These are phyloP conservation scores for Melanotaenia trifasciata DNA, from an alignment of 2,797 vertebrate species.

Conservation along the genomic window DNA sequence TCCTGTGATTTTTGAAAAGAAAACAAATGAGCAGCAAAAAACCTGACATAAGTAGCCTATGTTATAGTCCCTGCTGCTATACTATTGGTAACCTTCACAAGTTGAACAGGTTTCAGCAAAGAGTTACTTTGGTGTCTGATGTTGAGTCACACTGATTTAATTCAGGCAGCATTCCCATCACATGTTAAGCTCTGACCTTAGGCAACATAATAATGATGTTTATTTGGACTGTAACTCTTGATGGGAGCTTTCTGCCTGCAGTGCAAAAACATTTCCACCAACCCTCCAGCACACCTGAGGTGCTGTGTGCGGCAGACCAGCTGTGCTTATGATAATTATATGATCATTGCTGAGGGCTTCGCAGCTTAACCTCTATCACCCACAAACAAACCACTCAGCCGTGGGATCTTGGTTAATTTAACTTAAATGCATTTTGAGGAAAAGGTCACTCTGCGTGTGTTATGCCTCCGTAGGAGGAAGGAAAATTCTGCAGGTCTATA, in stretches of 20 bases:
- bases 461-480: constrained; percentile 13
- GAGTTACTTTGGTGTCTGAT: constrained; percentile 23
- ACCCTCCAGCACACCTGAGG: constrained; percentile 62
- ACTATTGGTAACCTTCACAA: constrained; percentile 6
- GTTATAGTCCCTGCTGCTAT: constrained; percentile 9
- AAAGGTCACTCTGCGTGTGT: constrained; percentile 51
- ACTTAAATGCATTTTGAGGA: constrained; percentile 49
- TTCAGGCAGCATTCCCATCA: constrained; percentile 52
- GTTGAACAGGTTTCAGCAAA: constrained; percentile 15
- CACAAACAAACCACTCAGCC: constrained; percentile 50
- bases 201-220: constrained; percentile 71
- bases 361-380: constrained; percentile 56
- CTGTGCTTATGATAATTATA: constrained; percentile 65
- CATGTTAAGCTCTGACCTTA: constrained; percentile 55
- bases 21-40: not conserved
- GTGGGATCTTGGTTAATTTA: constrained; percentile 47
- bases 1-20: not conserved
- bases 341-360: constrained; percentile 58
- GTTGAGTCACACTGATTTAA: constrained; percentile 53
- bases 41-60: not conserved
- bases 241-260: constrained; percentile 45
- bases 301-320: constrained; percentile 40
- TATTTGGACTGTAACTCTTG: constrained; percentile 60
- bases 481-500: constrained; percentile 19
- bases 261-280: constrained; percentile 48